phyloP scores from a whole-genome alignment of 92 coral and sea anemone genomes.

The Bergia sp. region DNA sequence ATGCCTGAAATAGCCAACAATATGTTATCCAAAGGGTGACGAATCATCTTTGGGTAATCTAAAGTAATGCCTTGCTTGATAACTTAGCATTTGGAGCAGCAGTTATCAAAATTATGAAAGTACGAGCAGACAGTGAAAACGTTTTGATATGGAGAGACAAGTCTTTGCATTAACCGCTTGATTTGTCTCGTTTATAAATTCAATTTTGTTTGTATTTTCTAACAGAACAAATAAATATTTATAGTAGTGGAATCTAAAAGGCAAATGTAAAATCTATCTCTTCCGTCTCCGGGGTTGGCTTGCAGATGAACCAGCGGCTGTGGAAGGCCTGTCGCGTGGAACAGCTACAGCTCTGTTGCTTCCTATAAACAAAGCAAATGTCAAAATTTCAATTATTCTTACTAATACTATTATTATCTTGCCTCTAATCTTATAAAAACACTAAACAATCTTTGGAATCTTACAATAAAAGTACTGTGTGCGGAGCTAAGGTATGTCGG shows the following conservation, averaged over 20 bases:
- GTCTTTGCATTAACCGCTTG: neutral
- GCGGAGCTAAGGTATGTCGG: too few relatives aligned
- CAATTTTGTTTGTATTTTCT: neutral
- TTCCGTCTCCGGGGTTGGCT: conserved; percentile 37
- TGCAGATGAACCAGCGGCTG: conserved; percentile 23
- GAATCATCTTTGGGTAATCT: too few relatives aligned
- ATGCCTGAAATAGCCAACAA: too few relatives aligned
- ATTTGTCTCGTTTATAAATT: neutral
- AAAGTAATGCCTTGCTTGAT: neutral
- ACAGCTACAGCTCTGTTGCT: neutral
- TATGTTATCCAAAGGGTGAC: too few relatives aligned
- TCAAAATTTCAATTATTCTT: too few relatives aligned
- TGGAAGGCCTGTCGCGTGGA: conserved; percentile 13
- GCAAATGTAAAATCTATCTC: conserved; percentile 24
- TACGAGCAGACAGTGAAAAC: neutral
- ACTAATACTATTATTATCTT: neutral
- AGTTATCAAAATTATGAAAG: neutral
- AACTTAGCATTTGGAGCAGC: neutral
- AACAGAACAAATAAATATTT: neutral
- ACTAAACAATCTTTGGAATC: too few relatives aligned
- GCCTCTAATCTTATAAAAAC: too few relatives aligned
- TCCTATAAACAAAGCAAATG: conserved; percentile 11
- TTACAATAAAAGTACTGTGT: too few relatives aligned
- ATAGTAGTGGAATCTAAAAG: neutral
- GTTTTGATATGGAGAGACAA: neutral